These are phyloP conservation scores for Dasysyrphus albostriatus DNA, from an alignment of 2,888 invertebrate genomes.

Conservation along the genomic window DNA sequence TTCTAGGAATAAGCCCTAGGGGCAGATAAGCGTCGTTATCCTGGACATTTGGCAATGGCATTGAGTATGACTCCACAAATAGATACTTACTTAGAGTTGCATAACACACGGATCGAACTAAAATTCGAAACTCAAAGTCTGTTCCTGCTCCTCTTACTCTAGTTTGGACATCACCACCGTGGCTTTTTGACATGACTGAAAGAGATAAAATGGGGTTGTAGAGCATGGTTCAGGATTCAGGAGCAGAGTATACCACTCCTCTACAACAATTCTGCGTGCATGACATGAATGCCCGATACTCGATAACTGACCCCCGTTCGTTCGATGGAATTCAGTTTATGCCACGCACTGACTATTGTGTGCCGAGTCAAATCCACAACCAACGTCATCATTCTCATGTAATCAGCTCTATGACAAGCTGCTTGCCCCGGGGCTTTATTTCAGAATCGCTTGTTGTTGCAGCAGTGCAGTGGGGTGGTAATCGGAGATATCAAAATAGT, in stretches of 20 bases:
- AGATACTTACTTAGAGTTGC: slow-evolving; percentile 41
- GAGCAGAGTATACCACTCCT: slow-evolving; percentile 1
- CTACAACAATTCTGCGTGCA: slow-evolving; percentile 45
- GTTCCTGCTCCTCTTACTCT: not conserved
- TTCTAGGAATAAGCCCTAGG: slow-evolving; percentile 33
- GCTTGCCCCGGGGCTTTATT: slow-evolving; percentile 55
- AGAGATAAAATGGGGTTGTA: slow-evolving; percentile 39
- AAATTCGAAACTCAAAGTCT: slow-evolving; percentile 44
- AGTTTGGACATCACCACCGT: slow-evolving; percentile 11
- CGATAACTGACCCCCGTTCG: slow-evolving; percentile 71
- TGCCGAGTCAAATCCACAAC: slow-evolving; percentile 11
- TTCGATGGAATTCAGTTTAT: slow-evolving; percentile 30
- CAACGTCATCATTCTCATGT: slow-evolving; percentile 67
- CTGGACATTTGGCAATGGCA: slow-evolving; percentile 71
- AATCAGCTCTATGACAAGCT: slow-evolving; percentile 71
- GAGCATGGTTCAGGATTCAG: not conserved
- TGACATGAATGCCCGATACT: slow-evolving; percentile 67
- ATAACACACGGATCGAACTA: slow-evolving; percentile 55
- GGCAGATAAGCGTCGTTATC: slow-evolving; percentile 70
- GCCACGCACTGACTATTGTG: slow-evolving; percentile 55
- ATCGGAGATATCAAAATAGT: slow-evolving; percentile 54
- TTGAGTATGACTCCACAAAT: slow-evolving; percentile 44
- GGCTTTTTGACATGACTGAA: slow-evolving; percentile 62
- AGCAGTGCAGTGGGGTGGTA: slow-evolving; percentile 10
- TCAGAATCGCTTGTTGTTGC: slow-evolving; percentile 39